Conservation (phyloP, 2,888 invertebrate species). For the Pachliopta kotzebuea region DNA sequence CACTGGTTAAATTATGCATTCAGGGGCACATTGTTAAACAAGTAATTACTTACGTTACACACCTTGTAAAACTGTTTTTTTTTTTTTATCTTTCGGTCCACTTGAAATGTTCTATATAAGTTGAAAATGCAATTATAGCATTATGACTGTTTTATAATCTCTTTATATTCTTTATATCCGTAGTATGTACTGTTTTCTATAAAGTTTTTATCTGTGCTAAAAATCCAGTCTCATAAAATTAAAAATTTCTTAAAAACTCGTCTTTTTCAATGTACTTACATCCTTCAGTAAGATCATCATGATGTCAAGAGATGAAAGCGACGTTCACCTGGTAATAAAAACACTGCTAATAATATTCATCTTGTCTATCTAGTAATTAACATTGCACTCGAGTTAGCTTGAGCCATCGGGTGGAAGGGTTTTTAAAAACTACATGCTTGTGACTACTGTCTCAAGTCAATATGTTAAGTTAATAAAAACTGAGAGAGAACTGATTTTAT, state of each 20-base stretch:
- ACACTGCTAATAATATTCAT: too few relatives aligned
- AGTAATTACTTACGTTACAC: not conserved
- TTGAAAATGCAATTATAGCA: constrained; percentile 35
- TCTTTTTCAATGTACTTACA: not conserved
- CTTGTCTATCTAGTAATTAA: too few relatives aligned
- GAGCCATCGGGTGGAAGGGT: too few relatives aligned
- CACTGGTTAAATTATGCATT: constrained; percentile 53
- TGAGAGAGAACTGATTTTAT: too few relatives aligned
- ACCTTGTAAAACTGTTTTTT: not conserved
- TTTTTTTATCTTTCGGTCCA: constrained; percentile 7
- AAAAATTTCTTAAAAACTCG: not conserved
- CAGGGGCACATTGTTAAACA: constrained; percentile 5
- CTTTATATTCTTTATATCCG: constrained; percentile 60
- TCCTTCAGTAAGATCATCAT: not conserved
- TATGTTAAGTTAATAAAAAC: too few relatives aligned
- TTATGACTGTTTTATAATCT: constrained; percentile 67
- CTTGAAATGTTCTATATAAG: constrained; percentile 12
- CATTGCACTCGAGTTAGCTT: too few relatives aligned
- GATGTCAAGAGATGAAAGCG: too few relatives aligned
- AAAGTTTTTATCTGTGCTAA: constrained; percentile 67
- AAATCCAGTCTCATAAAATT: constrained; percentile 62
- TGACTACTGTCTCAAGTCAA: too few relatives aligned
- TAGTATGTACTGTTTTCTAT: constrained; percentile 73
- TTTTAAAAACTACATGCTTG: too few relatives aligned
- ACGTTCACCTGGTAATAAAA: too few relatives aligned